phyloP scores from a whole-genome alignment of 2,113 vertebrate species.

The Gymnorhina tibicen region DNA sequence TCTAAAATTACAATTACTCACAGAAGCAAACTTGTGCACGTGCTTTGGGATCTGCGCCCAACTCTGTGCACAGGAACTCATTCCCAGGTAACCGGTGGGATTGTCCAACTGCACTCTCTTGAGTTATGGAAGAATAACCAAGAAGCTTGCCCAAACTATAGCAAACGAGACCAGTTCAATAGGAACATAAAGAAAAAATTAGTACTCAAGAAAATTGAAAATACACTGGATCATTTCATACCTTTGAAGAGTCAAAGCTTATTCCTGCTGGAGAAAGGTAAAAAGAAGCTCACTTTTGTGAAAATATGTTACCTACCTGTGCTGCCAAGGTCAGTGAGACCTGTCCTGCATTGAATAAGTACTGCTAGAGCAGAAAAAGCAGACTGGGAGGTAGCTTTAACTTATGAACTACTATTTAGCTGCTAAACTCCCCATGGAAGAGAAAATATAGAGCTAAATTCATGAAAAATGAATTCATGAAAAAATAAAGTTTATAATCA shows the following conservation, averaged over 20 bases:
- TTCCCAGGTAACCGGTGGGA: not conserved
- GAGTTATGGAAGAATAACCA: not conserved
- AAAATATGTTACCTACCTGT: constrained; percentile 7
- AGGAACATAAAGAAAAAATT: not conserved
- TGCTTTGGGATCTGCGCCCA: not conserved
- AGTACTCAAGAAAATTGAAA: not conserved
- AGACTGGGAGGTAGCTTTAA: not conserved
- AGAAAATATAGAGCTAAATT: not conserved
- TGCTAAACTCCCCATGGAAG: not conserved
- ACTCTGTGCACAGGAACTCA: not conserved
- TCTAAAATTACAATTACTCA: constrained; percentile 15
- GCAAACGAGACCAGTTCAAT: not conserved
- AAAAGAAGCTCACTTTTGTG: not conserved
- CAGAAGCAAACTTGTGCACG: not conserved
- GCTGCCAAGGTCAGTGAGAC: constrained; percentile 57
- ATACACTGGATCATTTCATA: not conserved
- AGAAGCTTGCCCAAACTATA: not conserved
- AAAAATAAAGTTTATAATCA: not conserved
- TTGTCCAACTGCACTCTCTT: not conserved
- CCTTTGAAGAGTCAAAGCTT: not conserved
- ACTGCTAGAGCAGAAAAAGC: not conserved
- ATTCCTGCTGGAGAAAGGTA: not conserved
- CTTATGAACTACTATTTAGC: not conserved
- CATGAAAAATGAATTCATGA: not conserved
- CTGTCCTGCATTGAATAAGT: constrained; percentile 10